Conservation (phyloP, 2,113 vertebrate genomes). For the Toxostoma redivivum region DNA sequence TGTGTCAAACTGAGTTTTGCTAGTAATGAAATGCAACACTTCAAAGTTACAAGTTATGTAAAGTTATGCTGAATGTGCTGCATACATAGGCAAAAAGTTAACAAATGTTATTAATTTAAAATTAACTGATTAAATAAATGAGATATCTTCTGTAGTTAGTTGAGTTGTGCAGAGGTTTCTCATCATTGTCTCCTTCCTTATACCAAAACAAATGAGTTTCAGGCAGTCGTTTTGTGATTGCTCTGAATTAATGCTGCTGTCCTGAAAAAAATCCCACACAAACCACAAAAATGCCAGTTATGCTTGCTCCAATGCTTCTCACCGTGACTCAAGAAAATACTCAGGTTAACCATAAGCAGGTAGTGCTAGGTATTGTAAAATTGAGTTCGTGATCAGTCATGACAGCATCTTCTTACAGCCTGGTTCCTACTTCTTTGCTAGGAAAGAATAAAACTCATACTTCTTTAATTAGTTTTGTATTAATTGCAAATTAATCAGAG, state of each 20-base stretch:
- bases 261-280: not conserved
- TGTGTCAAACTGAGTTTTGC: constrained; percentile 20
- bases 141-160: constrained; percentile 59
- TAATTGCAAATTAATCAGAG: not conserved
- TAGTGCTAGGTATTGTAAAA: not conserved
- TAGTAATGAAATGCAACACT: constrained; percentile 28
- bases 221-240: not conserved
- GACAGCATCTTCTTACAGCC: not conserved
- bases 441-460: not conserved
- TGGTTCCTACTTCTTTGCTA: not conserved
- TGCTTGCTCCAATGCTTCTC: not conserved
- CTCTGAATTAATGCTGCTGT: not conserved
- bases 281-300: not conserved
- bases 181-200: constrained; percentile 1
- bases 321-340: not conserved
- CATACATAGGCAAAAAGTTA: constrained; percentile 45
- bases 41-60: constrained; percentile 19
- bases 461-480: not conserved
- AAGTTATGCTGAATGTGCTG: constrained; percentile 45
- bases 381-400: not conserved
- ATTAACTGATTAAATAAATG: constrained; percentile 51
- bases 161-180: constrained; percentile 13
- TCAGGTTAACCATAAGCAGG: rapidly evolving
- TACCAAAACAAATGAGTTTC: not conserved
- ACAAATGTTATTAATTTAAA: constrained; percentile 60